Base-by-base conservation (phyloP, 2,888 invertebrate genomes). In the Allygus modestus region DNA sequence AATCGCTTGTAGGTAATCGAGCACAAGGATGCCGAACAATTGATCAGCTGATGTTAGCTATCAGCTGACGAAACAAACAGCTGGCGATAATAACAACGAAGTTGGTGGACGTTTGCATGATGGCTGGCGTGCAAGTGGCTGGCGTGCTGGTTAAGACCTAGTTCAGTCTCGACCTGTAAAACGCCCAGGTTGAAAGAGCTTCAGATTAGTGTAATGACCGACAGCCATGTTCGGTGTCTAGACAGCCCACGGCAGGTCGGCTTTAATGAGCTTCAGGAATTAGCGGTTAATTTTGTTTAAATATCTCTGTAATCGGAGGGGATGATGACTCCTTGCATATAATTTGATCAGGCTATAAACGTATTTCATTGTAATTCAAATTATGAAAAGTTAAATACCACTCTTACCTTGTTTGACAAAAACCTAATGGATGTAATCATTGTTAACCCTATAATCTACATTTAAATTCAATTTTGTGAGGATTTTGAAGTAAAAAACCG, bases 1-100 rank as follows among this genome's bases (percentile, higher is more conserved):
- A n/a, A n/a, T n/a, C n/a, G n/a, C 1, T 28, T 28, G 28, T 5
- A 31, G n/a, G 65, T 17, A 65, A 65, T 65, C 65, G 65, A 65
- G 65, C 15, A 28, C 65, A 65, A 65, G 65, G 65, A 65, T 58
- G 23, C 11, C 5, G 69, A n/a, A n/a, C n/a, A 31, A 69, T 7
- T 31, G 73, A 73, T 73, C 73, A 73, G 73, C 73, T 73, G n/a
- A n/a, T n/a, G 73, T 73, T 73, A 33, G 17, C 37, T 31, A 65
- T 31, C 69, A 31, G 69, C 17, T n/a, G 31, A 31, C 33, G 31
- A 37, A 20, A 69, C 69, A 69, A 69, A 31, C 37, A 31, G 73
- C 41, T 73, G 73, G 0, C 15, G 26, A 26, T 17, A n/a, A n/a
- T 41, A 41, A 71, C 71, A 41, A 15, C 41, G 33, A 69, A 69